A percentile compares a stretch with the other conserved stretches of the same genome.
Conservation (phyloP, 64 coral and sea anemone genomes). For the Trachythela sp. region DNA sequence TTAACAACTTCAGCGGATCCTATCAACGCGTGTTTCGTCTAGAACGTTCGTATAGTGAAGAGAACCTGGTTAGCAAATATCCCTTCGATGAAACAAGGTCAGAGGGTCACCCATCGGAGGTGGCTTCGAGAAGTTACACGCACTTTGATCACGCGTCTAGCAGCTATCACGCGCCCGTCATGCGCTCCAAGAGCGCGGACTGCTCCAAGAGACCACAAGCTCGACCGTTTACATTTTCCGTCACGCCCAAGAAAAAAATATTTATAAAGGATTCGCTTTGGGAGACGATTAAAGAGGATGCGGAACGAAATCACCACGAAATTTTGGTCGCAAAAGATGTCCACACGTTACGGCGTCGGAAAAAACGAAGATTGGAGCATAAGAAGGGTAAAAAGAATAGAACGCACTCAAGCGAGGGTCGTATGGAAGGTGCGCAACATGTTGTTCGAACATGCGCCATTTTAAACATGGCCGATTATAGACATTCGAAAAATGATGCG, state of each 20-base stretch:
- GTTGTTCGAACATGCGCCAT: neutral
- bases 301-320: neutral
- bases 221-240: neutral
- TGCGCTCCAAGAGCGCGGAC: neutral
- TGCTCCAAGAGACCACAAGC: neutral
- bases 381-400: neutral
- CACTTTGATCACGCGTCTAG: neutral
- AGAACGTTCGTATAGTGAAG: neutral
- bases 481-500: neutral
- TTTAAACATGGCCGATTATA: neutral
- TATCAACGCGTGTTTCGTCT: neutral
- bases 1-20: neutral
- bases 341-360: neutral
- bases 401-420: neutral
- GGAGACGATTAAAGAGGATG: neutral
- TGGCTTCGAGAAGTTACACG: neutral
- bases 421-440: neutral
- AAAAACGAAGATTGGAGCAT: neutral
- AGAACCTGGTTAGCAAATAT: neutral
- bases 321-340: neutral
- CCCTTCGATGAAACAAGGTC: neutral
- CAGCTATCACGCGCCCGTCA: neutral
- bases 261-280: neutral
- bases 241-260: slow-evolving; percentile 11
- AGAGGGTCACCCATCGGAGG: neutral